Evolutionary conservation across 2,888 invertebrate genomes (phyloP), one percentile per base, ranked within the genome.

Genomic region (Tribolium freemani): DNA sequence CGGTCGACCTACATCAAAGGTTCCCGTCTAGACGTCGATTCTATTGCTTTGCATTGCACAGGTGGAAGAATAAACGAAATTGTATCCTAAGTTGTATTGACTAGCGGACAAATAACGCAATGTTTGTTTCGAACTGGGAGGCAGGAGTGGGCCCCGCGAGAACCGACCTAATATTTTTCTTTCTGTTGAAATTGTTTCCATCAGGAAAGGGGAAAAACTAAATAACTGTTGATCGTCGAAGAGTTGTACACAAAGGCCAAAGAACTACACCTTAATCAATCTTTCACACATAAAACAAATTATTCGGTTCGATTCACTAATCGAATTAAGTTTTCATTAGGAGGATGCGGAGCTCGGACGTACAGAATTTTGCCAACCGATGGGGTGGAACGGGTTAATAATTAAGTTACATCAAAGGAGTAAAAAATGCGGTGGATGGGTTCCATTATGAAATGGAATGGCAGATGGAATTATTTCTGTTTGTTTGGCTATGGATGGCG

Each of bases 11-110:
- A 69, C 46, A 69, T 71, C 70, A 71, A 71, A 71, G 63, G 46
- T 8, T 45, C 51, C 30, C 70, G 66, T 67, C 67, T 71, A 67
- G 71, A 71, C 71, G 38, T 51, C 58, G 20, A 71, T 66, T 66
- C 70, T 46, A 60, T 50, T 64, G 53, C 44, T 67, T 69, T 72
- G 72, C 69, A 71, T 66, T 57, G 57, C 53, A 69, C 64, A 72
- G 69, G 69, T 72, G 64, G 69, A 72, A 60, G 61, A 72, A 72
- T 69, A 72, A 64, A 72, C 64, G 64, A 72, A 72, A 69, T 72
- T 72, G 69, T 72, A 69, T 64, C 64, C 46, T 50, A 72, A 72
- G 51, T 69, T 69, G 56, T 72, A 72, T 72, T 64, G 72, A 72
- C 72, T 72, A 11, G 64, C 57, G 69, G 63, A 51, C 72, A 69